phyloP scores from a whole-genome alignment of 2,888 invertebrate species.

The Tenthredo distinguenda region DNA sequence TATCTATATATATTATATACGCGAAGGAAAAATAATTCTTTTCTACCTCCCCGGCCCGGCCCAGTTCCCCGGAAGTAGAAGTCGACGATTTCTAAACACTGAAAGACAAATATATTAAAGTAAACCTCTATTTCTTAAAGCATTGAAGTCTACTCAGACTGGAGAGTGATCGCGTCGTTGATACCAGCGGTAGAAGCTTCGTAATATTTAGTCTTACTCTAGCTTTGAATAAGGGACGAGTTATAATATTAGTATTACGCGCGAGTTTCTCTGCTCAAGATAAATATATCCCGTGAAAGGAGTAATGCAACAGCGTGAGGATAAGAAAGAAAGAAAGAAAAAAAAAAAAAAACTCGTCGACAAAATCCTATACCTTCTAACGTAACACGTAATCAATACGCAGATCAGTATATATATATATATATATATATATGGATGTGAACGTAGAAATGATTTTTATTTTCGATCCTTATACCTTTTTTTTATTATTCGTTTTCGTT shows the following conservation, averaged over 20 bases:
- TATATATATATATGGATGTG: neutral
- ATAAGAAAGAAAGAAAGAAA: neutral
- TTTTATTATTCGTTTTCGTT: neutral
- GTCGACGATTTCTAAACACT: neutral
- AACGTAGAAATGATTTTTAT: constrained; percentile 11
- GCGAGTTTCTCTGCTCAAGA: neutral
- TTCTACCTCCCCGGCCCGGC: neutral
- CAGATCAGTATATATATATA: neutral
- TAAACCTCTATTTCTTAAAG: neutral
- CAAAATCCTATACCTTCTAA: neutral
- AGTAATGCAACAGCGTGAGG: neutral
- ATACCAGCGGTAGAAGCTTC: neutral
- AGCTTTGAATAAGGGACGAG: neutral
- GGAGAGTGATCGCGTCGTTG: neutral
- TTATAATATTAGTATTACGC: neutral
- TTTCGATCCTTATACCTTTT: neutral
- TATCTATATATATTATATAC: neutral
- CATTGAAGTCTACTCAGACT: neutral
- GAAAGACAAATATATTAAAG: neutral
- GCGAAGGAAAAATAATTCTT: neutral
- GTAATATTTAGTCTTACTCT: neutral
- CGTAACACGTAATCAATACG: constrained; percentile 2
- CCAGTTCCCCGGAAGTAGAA: neutral
- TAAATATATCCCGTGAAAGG: neutral
- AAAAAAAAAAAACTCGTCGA: neutral